Conservation (phyloP, 1,140 invertebrate genomes). For the Formica exsecta region DNA sequence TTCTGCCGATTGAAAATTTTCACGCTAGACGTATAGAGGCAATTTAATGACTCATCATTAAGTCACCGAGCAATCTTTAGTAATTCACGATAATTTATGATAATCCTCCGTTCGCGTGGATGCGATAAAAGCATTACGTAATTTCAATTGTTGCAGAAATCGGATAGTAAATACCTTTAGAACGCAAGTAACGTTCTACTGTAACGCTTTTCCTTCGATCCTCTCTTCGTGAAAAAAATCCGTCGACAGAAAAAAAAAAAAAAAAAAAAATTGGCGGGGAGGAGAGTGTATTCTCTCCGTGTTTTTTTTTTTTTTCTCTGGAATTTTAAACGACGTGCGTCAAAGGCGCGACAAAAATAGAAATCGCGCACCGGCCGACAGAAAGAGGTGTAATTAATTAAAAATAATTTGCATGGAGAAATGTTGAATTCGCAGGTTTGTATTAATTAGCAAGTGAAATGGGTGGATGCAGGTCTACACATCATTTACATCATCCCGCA, state of each 20-base stretch:
- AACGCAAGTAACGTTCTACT: too few species aligned
- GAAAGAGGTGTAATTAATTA: too few species aligned
- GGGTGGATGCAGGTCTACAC: not conserved
- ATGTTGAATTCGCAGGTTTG: not conserved
- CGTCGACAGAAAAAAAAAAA: not conserved
- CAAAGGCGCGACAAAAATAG: too few species aligned
- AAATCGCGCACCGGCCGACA: too few species aligned
- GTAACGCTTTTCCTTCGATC: not conserved
- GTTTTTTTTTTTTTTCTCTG: too few species aligned
- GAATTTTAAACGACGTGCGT: too few species aligned
- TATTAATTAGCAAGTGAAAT: slow-evolving; percentile 3
- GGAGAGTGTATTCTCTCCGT: too few species aligned
- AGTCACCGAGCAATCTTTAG: not conserved
- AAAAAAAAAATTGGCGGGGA: too few species aligned
- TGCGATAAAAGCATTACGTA: not conserved
- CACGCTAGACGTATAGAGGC: not conserved
- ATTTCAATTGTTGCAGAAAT: too few species aligned
- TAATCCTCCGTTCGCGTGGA: not conserved
- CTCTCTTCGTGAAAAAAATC: not conserved
- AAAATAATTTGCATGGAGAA: not conserved
- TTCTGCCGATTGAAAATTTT: not conserved
- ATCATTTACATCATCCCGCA: not conserved
- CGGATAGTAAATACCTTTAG: too few species aligned
- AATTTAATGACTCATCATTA: not conserved
- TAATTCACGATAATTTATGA: not conserved